A percentile compares a stretch with the other conserved stretches of the same genome.
Evolutionary conservation across 2,113 vertebrate genomes (phyloP).

Genomic region (Scomber scombrus): DNA sequence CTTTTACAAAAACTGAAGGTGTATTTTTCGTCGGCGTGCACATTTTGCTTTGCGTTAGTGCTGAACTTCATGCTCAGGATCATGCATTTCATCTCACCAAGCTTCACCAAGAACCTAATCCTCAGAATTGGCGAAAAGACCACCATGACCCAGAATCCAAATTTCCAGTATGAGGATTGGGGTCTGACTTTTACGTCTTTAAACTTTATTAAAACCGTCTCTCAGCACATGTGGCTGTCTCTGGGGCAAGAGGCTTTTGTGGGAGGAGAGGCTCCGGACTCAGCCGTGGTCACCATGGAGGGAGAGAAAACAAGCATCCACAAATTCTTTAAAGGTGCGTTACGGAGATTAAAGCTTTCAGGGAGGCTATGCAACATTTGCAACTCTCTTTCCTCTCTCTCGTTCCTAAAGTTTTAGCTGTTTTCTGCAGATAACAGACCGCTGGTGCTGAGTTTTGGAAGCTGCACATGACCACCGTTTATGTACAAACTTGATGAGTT

Average conservation of each 20-base stretch:
- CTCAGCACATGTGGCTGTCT: conserved; percentile 84
- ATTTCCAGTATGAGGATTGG: conserved; percentile 91
- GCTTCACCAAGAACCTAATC: conserved; percentile 77
- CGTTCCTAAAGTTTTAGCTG: not conserved
- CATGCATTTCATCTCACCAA: conserved; percentile 83
- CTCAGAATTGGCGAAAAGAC: conserved; percentile 80
- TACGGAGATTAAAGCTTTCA: not conserved
- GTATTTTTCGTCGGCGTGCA: conserved; percentile 21
- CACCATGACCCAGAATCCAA: conserved; percentile 86
- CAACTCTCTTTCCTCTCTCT: too few species aligned
- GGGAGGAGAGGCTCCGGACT: conserved; percentile 87
- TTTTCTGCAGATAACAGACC: conserved; percentile 84
- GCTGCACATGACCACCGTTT: conserved; percentile 97
- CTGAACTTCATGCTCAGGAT: conserved; percentile 59
- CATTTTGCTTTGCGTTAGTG: conserved; percentile 23
- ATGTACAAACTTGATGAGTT: conserved; percentile 92
- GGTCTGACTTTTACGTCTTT: conserved; percentile 84
- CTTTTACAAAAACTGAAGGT: conserved; percentile 46
- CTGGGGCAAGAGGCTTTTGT: conserved; percentile 86
- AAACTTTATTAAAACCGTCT: conserved; percentile 82
- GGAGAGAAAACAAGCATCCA: conserved; percentile 79
- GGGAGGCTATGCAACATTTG: not conserved
- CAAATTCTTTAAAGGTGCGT: conserved; percentile 87
- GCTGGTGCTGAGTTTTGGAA: conserved; percentile 93
- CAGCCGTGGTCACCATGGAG: conserved; percentile 78